Base-by-base conservation (phyloP, 2,113 vertebrate genomes). In the Platanista minor region DNA sequence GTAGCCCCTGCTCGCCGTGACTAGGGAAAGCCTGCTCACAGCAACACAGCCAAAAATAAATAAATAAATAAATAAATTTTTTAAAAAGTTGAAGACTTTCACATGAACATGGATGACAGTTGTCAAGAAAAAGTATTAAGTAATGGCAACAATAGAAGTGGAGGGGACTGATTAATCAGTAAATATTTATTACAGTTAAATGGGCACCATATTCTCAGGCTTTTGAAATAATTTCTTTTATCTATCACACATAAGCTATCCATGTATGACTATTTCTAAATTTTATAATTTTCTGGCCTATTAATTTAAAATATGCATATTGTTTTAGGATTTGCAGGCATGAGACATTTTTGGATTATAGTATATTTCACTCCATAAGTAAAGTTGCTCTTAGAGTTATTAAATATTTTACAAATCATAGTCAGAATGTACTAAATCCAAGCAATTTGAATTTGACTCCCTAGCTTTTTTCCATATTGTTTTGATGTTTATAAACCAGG, bases 381-480 rank as follows among this genome's bases (percentile, higher is more conserved):
- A 97, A 90, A 96, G 6, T n/a, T 46, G 46, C 3, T 87, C 39
- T 82, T 78, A 57, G 10, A 75, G 6, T 75, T 94, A 69, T 67
- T 88, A 89, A 83, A 83, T 97, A 81, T 80, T 78, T 64, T 43
- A 67, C 31, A 91, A 25, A 29, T 77, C 62, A 17, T 41, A 15
- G 29, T 91, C 8, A 89, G 67, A 97, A 54, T 75, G 69, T 36
- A 86, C 41, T 49, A 31, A 89, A 82, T 14, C 20, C 7, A 36
- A 90, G 75, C 25, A 69, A 93, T 83, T 72, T 90, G 10, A 75
- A 89, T 87, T 93, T 90, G 43, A 84, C 54, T 97, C 83, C 27
- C 31, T 74, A 52, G 29, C 4, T 78, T 82, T 90, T 91, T 78
- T 77, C 13, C 69, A 83, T 29, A 64, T 83, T 62, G 27, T 86